Base-by-base conservation (phyloP, 2,113 vertebrate genomes). In the Macaca fascicularis region DNA sequence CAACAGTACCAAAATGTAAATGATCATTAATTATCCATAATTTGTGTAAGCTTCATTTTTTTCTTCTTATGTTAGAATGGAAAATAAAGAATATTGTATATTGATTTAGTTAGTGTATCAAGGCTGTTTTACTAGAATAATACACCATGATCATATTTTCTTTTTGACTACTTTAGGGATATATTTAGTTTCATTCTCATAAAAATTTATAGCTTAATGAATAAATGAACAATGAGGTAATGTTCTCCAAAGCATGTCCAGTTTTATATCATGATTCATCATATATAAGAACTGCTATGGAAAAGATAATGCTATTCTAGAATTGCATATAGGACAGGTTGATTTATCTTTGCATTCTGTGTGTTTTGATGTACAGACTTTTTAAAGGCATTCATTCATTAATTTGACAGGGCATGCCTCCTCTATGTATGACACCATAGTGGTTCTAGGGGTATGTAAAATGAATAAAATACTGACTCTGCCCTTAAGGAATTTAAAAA, bases 301-400 rank as follows among this genome's bases (percentile, higher is more conserved):
- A 61, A 90, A 90, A 27, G 17, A 80, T 94, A 96, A 89, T 86
- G 13, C 27, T 94, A 2, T 89, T 32, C 61, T 89, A 50, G 52
- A 79, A 91, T 43, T 91, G 32, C 27, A 32, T 69, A 5, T 50
- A 20, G 92, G 82, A 92, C 93, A 97, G 67, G 1, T 76, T 97
- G 79, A 97, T 97, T 97, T 93, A 97, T 95, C 75, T 94, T 96
- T 75, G 52, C 89, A 38, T 94, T 94, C 82, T 96, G 78, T 95
- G 69, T 95, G 17, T 91, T 98, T 95, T 95, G 89, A 94, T 93
- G 79, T 9, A 78, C n/a, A 94, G n/a, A 52, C 22, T 38, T 89
- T 95, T 95, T 93, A 96, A 97, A 92, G 74, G 25, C 67, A 95
- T 95, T 92, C 79, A 94, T 96, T 95, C 79, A 92, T 97, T 97